A percentile compares a stretch with the other conserved stretches of the same genome.
phyloP scores from a whole-genome alignment of 2,797 vertebrate species.

The Pipistrellus kuhlii region DNA sequence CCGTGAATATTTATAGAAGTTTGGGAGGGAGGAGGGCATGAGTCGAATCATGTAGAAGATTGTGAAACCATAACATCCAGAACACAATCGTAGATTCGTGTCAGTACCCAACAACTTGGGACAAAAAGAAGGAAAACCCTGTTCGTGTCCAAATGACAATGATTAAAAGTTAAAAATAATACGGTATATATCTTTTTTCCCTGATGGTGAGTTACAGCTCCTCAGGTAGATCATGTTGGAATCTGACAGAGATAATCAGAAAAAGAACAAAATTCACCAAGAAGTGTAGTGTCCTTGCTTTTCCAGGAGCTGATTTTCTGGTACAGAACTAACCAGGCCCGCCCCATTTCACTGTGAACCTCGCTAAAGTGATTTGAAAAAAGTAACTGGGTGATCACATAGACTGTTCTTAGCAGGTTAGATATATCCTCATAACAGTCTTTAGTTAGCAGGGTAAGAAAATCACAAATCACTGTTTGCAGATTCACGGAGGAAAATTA shows the following conservation, averaged over 20 bases:
- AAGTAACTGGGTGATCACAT: slow-evolving; percentile 82
- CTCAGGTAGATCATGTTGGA: slow-evolving; percentile 20
- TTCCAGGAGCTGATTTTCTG: slow-evolving; percentile 81
- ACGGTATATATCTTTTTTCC: background rate
- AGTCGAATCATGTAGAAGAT: slow-evolving; percentile 19
- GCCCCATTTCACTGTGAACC: slow-evolving; percentile 82
- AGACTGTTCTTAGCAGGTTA: slow-evolving; percentile 84
- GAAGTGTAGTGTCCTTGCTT: slow-evolving; percentile 81
- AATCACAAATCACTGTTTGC: slow-evolving; percentile 89
- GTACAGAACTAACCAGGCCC: slow-evolving; percentile 81
- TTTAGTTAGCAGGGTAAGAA: slow-evolving; percentile 89
- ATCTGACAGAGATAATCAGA: slow-evolving; percentile 16
- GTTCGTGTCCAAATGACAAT: background rate
- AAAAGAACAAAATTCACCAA: slow-evolving; percentile 38
- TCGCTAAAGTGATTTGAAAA: slow-evolving; percentile 83
- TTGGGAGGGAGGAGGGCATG: slow-evolving; percentile 19
- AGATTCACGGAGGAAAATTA: slow-evolving; percentile 90
- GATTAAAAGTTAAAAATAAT: slow-evolving; percentile 44
- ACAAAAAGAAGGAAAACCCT: background rate
- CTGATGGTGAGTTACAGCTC: slow-evolving; percentile 20
- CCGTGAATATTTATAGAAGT: slow-evolving; percentile 75
- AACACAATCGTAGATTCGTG: slow-evolving; percentile 1
- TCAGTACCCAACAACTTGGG: slow-evolving; percentile 15
- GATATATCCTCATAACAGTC: slow-evolving; percentile 89
- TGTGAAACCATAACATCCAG: slow-evolving; percentile 70